Conservation (phyloP, 1,140 invertebrate species). For the Anthonomus grandis region DNA sequence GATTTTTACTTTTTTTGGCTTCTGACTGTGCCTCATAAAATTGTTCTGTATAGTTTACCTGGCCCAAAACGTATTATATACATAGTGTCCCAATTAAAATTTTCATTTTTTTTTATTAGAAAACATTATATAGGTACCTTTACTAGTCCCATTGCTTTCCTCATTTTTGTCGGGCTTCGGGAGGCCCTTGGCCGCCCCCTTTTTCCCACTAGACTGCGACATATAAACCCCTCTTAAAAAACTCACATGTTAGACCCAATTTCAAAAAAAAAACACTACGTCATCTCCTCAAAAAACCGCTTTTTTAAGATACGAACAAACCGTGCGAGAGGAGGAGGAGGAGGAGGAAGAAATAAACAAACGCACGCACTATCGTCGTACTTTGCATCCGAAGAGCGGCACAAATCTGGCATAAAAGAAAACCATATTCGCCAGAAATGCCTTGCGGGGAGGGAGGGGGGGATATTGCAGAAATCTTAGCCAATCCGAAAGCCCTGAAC, state of each 20-base stretch:
- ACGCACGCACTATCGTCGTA: no score
- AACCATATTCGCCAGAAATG: no score
- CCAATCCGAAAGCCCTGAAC: constrained; percentile 24
- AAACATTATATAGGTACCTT: no score
- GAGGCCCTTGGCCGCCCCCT: constrained; percentile 49
- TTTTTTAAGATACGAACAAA: background rate
- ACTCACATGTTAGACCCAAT: background rate
- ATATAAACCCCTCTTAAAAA: constrained; percentile 29
- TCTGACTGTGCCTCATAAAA: no score
- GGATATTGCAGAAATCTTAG: constrained; percentile 30
- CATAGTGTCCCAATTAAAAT: no score
- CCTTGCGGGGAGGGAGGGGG: constrained; percentile 10
- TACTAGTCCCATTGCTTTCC: constrained; percentile 59
- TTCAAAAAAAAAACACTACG: background rate
- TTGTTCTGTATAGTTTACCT: no score
- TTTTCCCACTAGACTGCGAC: constrained; percentile 49
- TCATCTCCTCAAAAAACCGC: background rate
- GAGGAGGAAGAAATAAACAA: no score
- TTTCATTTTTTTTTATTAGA: no score
- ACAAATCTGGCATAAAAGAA: constrained; percentile 15
- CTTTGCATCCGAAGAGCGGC: background rate
- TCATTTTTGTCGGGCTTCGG: constrained; percentile 54
- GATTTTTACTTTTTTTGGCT: no score
- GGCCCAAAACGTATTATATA: no score
- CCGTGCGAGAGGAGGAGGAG: no score